Conservation (phyloP, 2,888 invertebrate species). For the Scaptomyza tumidula region DNA sequence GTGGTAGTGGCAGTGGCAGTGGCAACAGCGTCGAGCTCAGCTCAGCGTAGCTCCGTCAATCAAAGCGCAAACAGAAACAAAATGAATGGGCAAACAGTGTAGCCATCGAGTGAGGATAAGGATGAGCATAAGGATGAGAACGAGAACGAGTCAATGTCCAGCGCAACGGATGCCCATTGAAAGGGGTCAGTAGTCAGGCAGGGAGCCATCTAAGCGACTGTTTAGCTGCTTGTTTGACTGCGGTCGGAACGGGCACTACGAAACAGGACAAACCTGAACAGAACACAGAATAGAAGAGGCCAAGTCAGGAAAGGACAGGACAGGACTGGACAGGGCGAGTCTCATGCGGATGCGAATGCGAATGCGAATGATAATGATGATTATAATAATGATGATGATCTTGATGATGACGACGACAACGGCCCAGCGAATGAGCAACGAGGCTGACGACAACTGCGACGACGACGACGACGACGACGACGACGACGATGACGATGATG, state of each 20-base stretch:
- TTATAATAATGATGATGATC: constrained; percentile 22
- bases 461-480: constrained; percentile 43
- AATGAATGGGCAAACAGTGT: constrained; percentile 81
- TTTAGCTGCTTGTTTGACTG: constrained; percentile 80
- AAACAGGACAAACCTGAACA: constrained; percentile 15
- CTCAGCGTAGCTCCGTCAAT: constrained; percentile 76
- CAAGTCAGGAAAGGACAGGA: constrained; percentile 17
- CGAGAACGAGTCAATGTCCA: constrained; percentile 41
- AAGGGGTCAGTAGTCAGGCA: constrained; percentile 73
- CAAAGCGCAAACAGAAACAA: constrained; percentile 81
- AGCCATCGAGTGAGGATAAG: constrained; percentile 26
- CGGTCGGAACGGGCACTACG: constrained; percentile 48
- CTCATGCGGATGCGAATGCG: constrained; percentile 30
- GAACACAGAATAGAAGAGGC: constrained; percentile 15
- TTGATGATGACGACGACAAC: constrained; percentile 34
- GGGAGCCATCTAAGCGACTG: constrained; percentile 72
- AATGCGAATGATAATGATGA: constrained; percentile 30
- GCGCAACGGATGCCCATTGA: constrained; percentile 76
- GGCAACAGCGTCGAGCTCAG: constrained; percentile 21
- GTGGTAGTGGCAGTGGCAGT: not conserved
- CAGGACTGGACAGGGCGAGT: constrained; percentile 15
- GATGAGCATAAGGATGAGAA: constrained; percentile 1
- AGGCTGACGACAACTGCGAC: constrained; percentile 70
- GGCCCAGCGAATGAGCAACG: constrained; percentile 64
- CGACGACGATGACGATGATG: constrained; percentile 56